Evolutionary conservation across 2,797 vertebrate genomes (phyloP).

Genomic region (Alfaro cultratus): DNA sequence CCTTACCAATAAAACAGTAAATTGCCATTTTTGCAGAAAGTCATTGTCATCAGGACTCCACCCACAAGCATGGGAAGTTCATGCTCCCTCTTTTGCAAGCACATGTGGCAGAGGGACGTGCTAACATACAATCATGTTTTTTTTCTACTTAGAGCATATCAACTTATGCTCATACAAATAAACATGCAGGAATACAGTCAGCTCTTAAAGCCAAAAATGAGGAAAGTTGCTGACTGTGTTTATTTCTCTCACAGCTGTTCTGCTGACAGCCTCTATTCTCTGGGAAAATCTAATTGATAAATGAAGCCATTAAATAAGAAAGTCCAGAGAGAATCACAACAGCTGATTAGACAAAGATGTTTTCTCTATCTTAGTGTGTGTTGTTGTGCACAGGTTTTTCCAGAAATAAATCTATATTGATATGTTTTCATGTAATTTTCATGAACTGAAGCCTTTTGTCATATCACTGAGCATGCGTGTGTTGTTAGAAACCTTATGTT

Average conservation of each 20-base stretch:
- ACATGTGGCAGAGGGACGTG: not conserved
- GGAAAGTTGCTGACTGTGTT: conserved; percentile 54
- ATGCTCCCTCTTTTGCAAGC: not conserved
- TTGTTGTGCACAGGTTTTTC: not conserved
- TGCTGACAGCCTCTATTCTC: conserved; percentile 49
- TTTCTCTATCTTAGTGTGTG: not conserved
- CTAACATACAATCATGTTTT: not conserved
- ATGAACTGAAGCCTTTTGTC: not conserved
- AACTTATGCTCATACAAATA: not conserved
- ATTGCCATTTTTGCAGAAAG: not conserved
- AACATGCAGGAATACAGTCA: not conserved
- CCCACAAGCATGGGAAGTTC: not conserved
- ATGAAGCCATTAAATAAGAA: conserved; percentile 45
- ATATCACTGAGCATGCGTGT: not conserved
- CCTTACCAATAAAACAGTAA: not conserved
- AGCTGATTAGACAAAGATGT: conserved; percentile 32
- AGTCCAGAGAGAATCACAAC: conserved; percentile 37
- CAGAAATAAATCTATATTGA: not conserved
- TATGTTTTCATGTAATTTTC: not conserved
- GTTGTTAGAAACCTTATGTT: not conserved
- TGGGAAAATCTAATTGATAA: conserved; percentile 59
- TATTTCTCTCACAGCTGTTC: conserved; percentile 55
- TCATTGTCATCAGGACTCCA: not conserved
- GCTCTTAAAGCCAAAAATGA: conserved; percentile 30
- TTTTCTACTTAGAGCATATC: not conserved